Conservation (phyloP, 2,888 invertebrate genomes). For the Aphodius sticticus region DNA sequence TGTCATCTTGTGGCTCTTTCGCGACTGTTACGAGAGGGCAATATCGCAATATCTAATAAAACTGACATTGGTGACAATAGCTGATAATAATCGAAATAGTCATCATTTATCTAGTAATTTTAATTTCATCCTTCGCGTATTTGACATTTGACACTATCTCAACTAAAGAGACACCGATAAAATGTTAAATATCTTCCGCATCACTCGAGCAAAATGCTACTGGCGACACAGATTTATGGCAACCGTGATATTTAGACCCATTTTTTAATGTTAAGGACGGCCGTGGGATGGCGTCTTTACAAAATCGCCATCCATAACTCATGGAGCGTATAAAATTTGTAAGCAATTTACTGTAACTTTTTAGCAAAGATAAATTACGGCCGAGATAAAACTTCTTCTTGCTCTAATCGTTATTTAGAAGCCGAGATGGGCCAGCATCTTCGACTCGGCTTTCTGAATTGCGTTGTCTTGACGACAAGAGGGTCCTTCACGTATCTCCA, state of each 20-base stretch:
- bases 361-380: background rate
- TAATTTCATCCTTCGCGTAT: too few relatives aligned
- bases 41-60: too few relatives aligned
- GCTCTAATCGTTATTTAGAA: background rate
- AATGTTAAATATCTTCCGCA: background rate
- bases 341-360: background rate
- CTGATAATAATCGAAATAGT: too few relatives aligned
- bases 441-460: background rate
- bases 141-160: background rate
- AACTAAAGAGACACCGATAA: background rate
- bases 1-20: too few relatives aligned
- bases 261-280: background rate
- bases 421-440: background rate
- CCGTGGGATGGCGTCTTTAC: background rate
- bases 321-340: background rate
- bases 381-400: background rate
- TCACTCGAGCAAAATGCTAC: background rate
- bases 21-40: too few relatives aligned
- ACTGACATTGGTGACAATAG: too few relatives aligned
- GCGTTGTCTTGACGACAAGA: background rate
- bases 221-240: background rate
- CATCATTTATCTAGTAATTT: too few relatives aligned
- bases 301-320: background rate
- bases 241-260: too few relatives aligned
- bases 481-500: background rate